phyloP scores from a whole-genome alignment of 2,888 invertebrate genomes.

The Cremastinae sp. region DNA sequence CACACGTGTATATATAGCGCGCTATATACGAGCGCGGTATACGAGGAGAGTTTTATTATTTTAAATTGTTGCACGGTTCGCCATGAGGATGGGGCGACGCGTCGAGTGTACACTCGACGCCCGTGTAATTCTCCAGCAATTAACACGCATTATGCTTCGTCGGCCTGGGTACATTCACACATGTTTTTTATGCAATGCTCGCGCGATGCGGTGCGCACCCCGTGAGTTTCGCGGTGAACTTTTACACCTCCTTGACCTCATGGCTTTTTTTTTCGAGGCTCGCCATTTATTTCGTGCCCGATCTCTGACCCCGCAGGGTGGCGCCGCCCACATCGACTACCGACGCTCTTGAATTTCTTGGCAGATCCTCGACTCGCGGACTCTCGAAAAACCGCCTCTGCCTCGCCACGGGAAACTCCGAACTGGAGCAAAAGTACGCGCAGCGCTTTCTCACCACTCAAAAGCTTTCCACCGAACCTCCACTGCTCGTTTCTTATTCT shows the following conservation, averaged over 20 bases:
- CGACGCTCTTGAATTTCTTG: slow-evolving; percentile 54
- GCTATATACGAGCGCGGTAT: not conserved
- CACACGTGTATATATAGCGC: not conserved
- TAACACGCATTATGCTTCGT: slow-evolving; percentile 56
- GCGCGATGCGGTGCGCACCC: slow-evolving; percentile 13
- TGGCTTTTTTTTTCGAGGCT: not conserved
- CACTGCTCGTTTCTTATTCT: slow-evolving; percentile 17
- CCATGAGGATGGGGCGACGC: not conserved
- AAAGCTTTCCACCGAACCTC: slow-evolving; percentile 18
- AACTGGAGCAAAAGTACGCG: slow-evolving; percentile 39
- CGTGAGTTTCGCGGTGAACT: not conserved
- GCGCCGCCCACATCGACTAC: slow-evolving; percentile 7
- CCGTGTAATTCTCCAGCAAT: slow-evolving; percentile 59
- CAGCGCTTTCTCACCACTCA: slow-evolving; percentile 7
- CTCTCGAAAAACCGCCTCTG: slow-evolving; percentile 47
- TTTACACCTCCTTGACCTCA: not conserved
- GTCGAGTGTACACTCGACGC: slow-evolving; percentile 27
- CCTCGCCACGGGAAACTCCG: slow-evolving; percentile 46
- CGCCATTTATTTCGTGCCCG: not conserved
- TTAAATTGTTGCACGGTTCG: not conserved
- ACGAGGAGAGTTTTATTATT: slow-evolving; percentile 6
- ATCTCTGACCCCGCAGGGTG: not conserved
- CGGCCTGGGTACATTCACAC: slow-evolving; percentile 10
- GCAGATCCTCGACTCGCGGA: slow-evolving; percentile 60
- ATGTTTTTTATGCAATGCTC: slow-evolving; percentile 25